Evolutionary conservation across 2,888 invertebrate genomes (phyloP).

Genomic region (Lithophane ornitopus): DNA sequence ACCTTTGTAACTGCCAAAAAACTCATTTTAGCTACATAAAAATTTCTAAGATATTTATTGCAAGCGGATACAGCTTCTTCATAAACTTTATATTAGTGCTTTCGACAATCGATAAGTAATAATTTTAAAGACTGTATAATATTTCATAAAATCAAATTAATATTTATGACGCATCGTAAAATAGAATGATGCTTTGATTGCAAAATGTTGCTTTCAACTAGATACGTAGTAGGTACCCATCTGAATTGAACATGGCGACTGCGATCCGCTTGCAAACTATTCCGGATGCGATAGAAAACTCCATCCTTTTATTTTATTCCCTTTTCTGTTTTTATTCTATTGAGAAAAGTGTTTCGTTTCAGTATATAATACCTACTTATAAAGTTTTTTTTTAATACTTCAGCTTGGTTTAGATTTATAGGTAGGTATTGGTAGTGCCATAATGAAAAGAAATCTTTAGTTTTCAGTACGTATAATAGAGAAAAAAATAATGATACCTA

Average conservation of each 20-base stretch:
- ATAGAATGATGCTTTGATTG: slow-evolving; percentile 44
- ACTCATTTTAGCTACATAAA: slow-evolving; percentile 9
- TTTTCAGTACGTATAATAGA: neutral
- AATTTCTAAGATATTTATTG: slow-evolving; percentile 9
- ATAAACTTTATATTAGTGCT: slow-evolving; percentile 41
- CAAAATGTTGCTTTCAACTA: slow-evolving; percentile 28
- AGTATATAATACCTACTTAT: slow-evolving; percentile 13
- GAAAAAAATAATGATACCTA: too few species aligned
- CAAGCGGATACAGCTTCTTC: slow-evolving; percentile 36
- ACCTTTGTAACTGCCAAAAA: neutral
- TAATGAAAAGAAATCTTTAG: accelerated
- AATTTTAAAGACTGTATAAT: slow-evolving; percentile 28
- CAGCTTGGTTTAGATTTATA: slow-evolving; percentile 26
- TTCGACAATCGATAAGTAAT: slow-evolving; percentile 31
- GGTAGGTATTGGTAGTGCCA: too few species aligned
- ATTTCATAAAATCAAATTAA: slow-evolving; percentile 47
- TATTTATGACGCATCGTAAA: slow-evolving; percentile 51
- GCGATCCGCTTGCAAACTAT: slow-evolving; percentile 88
- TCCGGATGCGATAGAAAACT: slow-evolving; percentile 87
- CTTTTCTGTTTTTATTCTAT: slow-evolving; percentile 85
- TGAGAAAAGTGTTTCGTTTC: slow-evolving; percentile 83
- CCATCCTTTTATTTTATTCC: slow-evolving; percentile 86
- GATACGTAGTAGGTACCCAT: slow-evolving; percentile 77
- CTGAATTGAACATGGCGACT: slow-evolving; percentile 85
- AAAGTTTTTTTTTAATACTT: slow-evolving; percentile 38